phyloP scores from a whole-genome alignment of 2,888 invertebrate species.

The Ptychoptera albimana region DNA sequence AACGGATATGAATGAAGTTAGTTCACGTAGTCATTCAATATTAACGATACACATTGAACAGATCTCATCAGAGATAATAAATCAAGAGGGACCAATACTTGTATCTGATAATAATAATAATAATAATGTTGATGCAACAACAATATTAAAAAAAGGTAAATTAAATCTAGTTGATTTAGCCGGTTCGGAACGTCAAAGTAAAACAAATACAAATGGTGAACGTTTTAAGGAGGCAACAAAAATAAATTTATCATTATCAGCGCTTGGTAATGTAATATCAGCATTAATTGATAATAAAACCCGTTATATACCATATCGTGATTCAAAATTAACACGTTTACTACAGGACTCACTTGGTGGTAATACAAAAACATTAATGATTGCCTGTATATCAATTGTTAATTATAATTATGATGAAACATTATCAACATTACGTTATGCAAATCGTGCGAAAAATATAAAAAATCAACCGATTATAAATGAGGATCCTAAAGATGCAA shows the following conservation, averaged over 20 bases:
- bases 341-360: constrained; percentile 70
- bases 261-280: constrained; percentile 78
- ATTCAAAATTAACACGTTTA: constrained; percentile 69
- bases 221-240: constrained; percentile 77
- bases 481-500: constrained; percentile 81
- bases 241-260: constrained; percentile 75
- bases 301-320: constrained; percentile 66
- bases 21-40: constrained; percentile 75
- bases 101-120: not conserved
- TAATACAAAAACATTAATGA: constrained; percentile 79
- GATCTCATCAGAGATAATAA: constrained; percentile 31
- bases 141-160: constrained; percentile 46
- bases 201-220: constrained; percentile 72
- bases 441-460: constrained; percentile 74
- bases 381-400: constrained; percentile 70
- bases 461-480: constrained; percentile 72
- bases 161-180: constrained; percentile 80
- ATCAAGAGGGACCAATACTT: not conserved
- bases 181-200: constrained; percentile 72
- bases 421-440: constrained; percentile 65
- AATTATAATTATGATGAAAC: constrained; percentile 74
- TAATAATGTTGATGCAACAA: not conserved
- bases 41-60: constrained; percentile 75
- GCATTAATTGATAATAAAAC: constrained; percentile 70
- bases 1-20: constrained; percentile 78